Percentiles rank a stretch among this genome's conserved stretches.
Evolutionary conservation across 2,888 invertebrate genomes (phyloP).

Genomic region (Oxytorus armatus): DNA sequence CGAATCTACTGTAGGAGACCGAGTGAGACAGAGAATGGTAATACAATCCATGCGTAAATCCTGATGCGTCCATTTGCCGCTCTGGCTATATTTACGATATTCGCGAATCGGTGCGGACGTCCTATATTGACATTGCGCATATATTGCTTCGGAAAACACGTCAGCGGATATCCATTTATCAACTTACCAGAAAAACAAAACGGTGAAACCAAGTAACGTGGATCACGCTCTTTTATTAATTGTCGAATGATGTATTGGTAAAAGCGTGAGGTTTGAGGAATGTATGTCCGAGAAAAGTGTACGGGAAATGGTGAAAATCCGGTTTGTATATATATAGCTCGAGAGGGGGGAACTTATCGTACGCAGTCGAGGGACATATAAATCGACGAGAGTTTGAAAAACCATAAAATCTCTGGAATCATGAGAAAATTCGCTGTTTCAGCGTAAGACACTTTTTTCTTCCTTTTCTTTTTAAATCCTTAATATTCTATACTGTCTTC

Average conservation of each 20-base stretch:
- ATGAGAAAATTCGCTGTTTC: slow-evolving; percentile 19
- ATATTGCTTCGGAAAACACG: too few relatives aligned
- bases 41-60: slow-evolving; percentile 79
- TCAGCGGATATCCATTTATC: too few relatives aligned
- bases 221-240: too few relatives aligned
- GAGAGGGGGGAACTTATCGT: neutral
- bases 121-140: neutral
- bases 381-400: slow-evolving; percentile 43
- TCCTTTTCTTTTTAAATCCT: slow-evolving; percentile 12
- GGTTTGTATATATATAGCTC: neutral
- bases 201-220: too few relatives aligned
- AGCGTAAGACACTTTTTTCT: slow-evolving; percentile 24
- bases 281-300: too few relatives aligned
- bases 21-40: slow-evolving; percentile 63
- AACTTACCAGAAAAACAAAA: too few relatives aligned
- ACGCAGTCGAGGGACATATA: neutral
- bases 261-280: too few relatives aligned
- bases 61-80: slow-evolving; percentile 71
- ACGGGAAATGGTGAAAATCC: too few relatives aligned
- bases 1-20: slow-evolving; percentile 40
- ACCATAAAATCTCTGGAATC: slow-evolving; percentile 33
- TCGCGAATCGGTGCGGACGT: slow-evolving; percentile 6
- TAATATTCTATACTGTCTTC: slow-evolving; percentile 7
- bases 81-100: slow-evolving; percentile 54
- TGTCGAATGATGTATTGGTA: too few relatives aligned